These are phyloP conservation scores for Calosoma granatense DNA, from an alignment of 1,140 invertebrate species.

Conservation along the genomic window DNA sequence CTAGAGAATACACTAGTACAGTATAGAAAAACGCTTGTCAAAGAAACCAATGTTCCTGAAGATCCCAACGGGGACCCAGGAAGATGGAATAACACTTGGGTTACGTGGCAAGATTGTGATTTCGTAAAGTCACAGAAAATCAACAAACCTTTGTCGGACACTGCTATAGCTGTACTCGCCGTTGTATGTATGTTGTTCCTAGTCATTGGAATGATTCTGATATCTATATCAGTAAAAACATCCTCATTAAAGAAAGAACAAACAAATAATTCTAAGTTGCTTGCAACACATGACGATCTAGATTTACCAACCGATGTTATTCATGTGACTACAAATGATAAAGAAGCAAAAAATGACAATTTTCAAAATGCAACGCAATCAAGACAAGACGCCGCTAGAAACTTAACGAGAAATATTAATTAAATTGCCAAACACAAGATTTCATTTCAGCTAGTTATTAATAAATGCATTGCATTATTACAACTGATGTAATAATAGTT, in stretches of 20 bases:
- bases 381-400: not conserved
- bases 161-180: not conserved
- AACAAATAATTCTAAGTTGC: not conserved
- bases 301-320: not conserved
- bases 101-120: conserved; percentile 40
- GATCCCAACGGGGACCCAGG: conserved; percentile 47
- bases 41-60: conserved; percentile 39
- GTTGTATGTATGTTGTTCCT: not conserved
- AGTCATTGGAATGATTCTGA: not conserved
- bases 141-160: not conserved
- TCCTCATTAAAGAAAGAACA: not conserved
- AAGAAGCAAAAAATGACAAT: no score
- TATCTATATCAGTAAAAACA: not conserved
- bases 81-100: conserved; percentile 44
- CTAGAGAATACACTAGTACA: conserved; percentile 38
- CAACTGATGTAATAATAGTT: not conserved
- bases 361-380: not conserved
- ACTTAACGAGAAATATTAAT: not conserved
- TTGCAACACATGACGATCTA: not conserved
- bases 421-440: not conserved
- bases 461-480: not conserved
- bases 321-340: not conserved
- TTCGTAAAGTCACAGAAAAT: conserved; percentile 19
- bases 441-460: not conserved
- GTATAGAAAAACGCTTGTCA: conserved; percentile 37